These are phyloP conservation scores for Cephus sareptanus DNA, from an alignment of 2,888 invertebrate genomes.

Conservation along the genomic window DNA sequence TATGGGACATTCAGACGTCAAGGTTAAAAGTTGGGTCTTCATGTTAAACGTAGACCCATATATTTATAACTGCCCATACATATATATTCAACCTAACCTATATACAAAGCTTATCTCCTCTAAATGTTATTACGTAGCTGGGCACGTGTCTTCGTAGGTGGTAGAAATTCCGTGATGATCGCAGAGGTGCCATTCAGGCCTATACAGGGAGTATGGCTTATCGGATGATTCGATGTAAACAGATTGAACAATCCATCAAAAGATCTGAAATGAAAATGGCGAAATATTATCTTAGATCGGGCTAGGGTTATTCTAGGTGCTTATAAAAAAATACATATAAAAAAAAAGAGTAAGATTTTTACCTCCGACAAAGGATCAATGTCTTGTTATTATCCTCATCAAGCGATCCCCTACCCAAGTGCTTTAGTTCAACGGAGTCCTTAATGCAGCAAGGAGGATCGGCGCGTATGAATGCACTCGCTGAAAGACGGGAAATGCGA, in stretches of 20 bases:
- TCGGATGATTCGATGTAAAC: background rate
- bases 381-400: background rate
- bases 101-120: background rate
- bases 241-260: background rate
- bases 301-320: background rate
- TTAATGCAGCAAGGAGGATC: background rate
- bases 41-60: background rate
- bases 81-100: background rate
- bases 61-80: background rate
- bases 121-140: background rate
- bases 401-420: background rate
- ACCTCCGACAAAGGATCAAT: background rate
- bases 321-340: background rate
- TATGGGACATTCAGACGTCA: background rate
- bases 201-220: background rate
- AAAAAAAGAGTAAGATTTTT: background rate
- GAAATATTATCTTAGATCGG: background rate
- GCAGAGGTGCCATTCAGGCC: background rate
- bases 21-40: background rate
- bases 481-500: slow-evolving; percentile 14
- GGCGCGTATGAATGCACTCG: slow-evolving; percentile 12
- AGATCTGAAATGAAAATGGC: background rate
- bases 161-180: background rate
- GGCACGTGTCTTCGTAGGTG: background rate
- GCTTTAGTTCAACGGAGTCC: background rate